A percentile compares a stretch with the other conserved stretches of the same genome.
phyloP scores from a whole-genome alignment of 2,113 vertebrate genomes.

The Rhea americana region DNA sequence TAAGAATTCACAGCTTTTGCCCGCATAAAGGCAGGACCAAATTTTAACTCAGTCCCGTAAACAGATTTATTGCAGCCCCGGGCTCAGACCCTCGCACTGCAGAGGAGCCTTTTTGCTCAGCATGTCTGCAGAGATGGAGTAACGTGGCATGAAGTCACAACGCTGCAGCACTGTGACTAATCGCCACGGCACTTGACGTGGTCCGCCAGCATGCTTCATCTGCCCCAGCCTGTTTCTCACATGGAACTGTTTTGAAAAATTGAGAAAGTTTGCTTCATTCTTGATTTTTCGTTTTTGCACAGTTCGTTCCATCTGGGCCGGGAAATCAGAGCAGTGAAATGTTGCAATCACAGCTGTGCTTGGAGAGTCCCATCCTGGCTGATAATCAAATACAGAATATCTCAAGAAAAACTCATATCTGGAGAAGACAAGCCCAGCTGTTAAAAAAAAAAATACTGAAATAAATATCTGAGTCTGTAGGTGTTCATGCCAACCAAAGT shows the following conservation, averaged over 20 bases:
- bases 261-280: constrained; percentile 59
- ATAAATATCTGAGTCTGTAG: constrained; percentile 9
- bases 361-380: constrained; percentile 12
- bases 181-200: neutral
- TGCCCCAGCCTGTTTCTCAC: neutral
- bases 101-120: neutral
- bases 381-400: constrained; percentile 57
- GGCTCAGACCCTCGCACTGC: fast-evolving
- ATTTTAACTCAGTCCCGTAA: neutral
- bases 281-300: constrained; percentile 27
- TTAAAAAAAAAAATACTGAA: neutral
- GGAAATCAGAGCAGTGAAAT: constrained; percentile 50
- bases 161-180: neutral
- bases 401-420: constrained; percentile 41
- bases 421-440: constrained; percentile 36
- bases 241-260: neutral
- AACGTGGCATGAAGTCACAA: fast-evolving
- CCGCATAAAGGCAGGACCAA: neutral
- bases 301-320: constrained; percentile 39
- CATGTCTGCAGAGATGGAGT: neutral
- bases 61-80: neutral
- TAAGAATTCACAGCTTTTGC: neutral
- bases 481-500: neutral
- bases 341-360: constrained; percentile 51
- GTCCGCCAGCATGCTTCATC: neutral